These are phyloP conservation scores for Tridacna crocea DNA, from an alignment of 2,888 invertebrate genomes.

Conservation along the genomic window DNA sequence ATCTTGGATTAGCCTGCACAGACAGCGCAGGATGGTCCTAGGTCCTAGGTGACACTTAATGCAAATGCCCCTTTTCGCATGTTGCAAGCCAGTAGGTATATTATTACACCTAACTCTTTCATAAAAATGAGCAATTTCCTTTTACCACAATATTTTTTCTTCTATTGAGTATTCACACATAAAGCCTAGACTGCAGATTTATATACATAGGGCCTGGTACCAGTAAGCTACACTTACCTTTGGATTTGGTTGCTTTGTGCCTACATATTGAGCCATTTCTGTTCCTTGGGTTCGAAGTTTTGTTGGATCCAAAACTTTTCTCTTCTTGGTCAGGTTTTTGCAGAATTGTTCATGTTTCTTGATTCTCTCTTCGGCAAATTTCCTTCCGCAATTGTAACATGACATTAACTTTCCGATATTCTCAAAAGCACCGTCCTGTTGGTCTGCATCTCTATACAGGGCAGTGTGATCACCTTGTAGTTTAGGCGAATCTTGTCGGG, in stretches of 20 bases:
- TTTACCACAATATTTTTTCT: no score
- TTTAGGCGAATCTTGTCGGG: conserved; percentile 14
- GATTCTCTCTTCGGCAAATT: conserved; percentile 91
- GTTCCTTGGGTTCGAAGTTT: conserved; percentile 89
- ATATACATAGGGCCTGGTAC: no score
- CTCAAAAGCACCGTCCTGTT: conserved; percentile 63
- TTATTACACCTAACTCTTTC: no score
- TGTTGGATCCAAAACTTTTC: conserved; percentile 81
- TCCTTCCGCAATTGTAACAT: conserved; percentile 91
- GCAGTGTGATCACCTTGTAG: conserved; percentile 51
- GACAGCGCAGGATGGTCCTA: no score
- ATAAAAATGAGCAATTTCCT: no score
- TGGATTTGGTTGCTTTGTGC: conserved; percentile 32
- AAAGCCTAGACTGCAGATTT: no score
- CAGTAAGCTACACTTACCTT: conserved; percentile 50
- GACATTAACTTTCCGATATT: conserved; percentile 82
- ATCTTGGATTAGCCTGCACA: no score
- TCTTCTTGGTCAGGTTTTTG: conserved; percentile 74
- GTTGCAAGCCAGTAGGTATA: no score
- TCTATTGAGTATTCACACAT: no score
- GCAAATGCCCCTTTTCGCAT: no score
- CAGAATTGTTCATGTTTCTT: conserved; percentile 80
- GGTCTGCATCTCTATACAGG: conserved; percentile 60
- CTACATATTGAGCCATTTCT: conserved; percentile 87
- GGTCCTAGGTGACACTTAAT: no score